Base-by-base conservation (phyloP, 2,888 invertebrate species). In the Athetis lepigone region DNA sequence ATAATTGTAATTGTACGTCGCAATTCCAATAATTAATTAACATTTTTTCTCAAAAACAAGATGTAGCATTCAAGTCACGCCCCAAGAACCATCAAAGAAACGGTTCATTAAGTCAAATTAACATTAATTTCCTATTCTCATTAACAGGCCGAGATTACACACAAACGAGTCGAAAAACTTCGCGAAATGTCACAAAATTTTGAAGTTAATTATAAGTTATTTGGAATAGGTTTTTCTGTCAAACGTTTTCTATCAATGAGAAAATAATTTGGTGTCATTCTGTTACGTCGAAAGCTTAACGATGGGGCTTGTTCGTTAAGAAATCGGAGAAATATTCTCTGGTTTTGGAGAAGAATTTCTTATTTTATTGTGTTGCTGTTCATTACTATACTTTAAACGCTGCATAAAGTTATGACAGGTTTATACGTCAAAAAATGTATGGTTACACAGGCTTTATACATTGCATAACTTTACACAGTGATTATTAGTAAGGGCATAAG, bases 141-240 rank as follows among this genome's bases (percentile, higher is more conserved):
- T 75, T 57, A 52, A 54, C 19, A 18, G 1, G 18, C n/a, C 1
- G 21, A 8, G n/a, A 47, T 29, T 58, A 18, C 18, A 69, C 9
- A 23, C 29, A 50, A 47, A 58, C 1, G 8, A 33, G 16, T 8
- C 1, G 7, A 16, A 39, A 23, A 69, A 43, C 13, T 69, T 42
- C 13, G 1, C 7, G 0, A 36, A 56, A 63, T 56, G 46, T 49
- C 19, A 1, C n/a, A 33, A 29, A 55, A 37, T 59, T 56, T 29
- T 0, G 19, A 72, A 76, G 46, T 71, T 59, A 70, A 72, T 72
- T 72, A 76, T 42, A 64, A 72, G 43, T 63, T 59, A 43, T 43
- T 46, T 21, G 46, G 23, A 70, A 46, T 39, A 21, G 49, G 52
- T 45, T 49, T 68, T 18, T 8, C 13, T 21, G 47, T 49, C 45